phyloP scores from a whole-genome alignment of 2,888 invertebrate genomes.

The Theristus sp. region DNA sequence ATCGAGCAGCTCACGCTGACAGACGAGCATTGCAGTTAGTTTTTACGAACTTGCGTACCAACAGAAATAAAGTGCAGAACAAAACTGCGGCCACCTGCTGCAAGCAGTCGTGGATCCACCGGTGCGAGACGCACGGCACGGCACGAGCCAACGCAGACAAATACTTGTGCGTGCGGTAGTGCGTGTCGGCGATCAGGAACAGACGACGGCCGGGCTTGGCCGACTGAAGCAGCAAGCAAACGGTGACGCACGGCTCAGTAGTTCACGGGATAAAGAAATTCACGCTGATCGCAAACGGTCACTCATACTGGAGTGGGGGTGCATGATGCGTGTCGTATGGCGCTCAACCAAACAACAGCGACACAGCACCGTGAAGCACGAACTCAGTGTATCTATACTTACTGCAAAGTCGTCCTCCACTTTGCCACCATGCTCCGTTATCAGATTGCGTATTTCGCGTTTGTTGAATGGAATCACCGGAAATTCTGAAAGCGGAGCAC shows the following conservation, averaged over 20 bases:
- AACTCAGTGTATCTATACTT: too few species aligned
- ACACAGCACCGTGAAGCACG: too few species aligned
- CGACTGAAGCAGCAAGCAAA: neutral
- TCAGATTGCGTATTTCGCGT: conserved; percentile 16
- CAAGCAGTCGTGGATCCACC: conserved; percentile 51
- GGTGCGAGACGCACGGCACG: conserved; percentile 46
- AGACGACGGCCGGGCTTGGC: conserved; percentile 3
- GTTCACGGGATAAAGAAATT: too few species aligned
- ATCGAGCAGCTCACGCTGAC: conserved; percentile 13
- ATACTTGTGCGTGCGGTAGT: conserved; percentile 54
- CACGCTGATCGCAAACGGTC: too few species aligned
- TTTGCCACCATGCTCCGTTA: conserved; percentile 16
- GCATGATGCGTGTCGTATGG: too few species aligned
- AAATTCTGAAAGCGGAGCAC: neutral
- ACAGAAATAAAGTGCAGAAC: neutral
- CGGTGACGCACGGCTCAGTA: too few species aligned
- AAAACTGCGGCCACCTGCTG: conserved; percentile 20
- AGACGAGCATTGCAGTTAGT: neutral
- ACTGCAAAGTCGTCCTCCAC: conserved; percentile 20
- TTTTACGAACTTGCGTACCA: neutral
- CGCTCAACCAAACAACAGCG: too few species aligned
- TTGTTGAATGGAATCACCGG: conserved; percentile 16
- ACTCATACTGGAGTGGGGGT: too few species aligned
- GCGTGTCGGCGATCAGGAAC: conserved; percentile 43
- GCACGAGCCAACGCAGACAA: conserved; percentile 50